Evolutionary conservation across 37 sponge, comb jelly and placozoan genomes (phyloP), one percentile per base, ranked within the genome.

Genomic region (Aplysina aerophoba): DNA sequence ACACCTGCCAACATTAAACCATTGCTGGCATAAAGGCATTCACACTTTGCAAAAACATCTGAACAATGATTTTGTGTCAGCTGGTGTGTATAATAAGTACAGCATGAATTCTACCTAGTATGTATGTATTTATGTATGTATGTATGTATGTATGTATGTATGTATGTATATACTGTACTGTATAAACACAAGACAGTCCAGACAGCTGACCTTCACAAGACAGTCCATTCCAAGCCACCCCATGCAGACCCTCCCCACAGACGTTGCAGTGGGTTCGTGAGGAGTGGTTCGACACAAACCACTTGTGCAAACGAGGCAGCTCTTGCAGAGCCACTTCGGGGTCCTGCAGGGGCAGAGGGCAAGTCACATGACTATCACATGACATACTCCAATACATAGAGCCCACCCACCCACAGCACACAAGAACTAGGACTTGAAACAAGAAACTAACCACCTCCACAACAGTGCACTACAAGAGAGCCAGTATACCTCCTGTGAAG

Each of bases 201-300:
- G 6, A 44, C 50, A 44, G 8, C 50, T 44, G 34, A 85, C 91
- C 87, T 86, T 97, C 98, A 80, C 98, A 97, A 40, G 96, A 89
- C 56, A 97, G 94, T 15, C 96, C 90, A n/a, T 83, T 84, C 79
- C 88, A 91, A 36, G 89, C 82, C 54, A 92, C 84, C 0, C 96
- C 94, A 57, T 83, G 89, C 13, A 97, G 81, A 0, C 58, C 65
- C 71, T 96, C 98, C 0, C 92, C 67, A 73, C 98, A 97, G 22
- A 96, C 94, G 61, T 89, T 97, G 79, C 98, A 97, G 86, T 83
- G 88, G 61, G 89, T 91, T 0, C 87, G 94, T 1, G 92, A 69
- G 4, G 82, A 68, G 73, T 97, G 93, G 34, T 92, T 87, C 55
- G 92, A 87, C 11, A 87, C 75, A 82, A 88, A 95, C 96, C 96